Evolutionary conservation across 2,797 vertebrate genomes (phyloP).

Genomic region (Centropyge bicolor): DNA sequence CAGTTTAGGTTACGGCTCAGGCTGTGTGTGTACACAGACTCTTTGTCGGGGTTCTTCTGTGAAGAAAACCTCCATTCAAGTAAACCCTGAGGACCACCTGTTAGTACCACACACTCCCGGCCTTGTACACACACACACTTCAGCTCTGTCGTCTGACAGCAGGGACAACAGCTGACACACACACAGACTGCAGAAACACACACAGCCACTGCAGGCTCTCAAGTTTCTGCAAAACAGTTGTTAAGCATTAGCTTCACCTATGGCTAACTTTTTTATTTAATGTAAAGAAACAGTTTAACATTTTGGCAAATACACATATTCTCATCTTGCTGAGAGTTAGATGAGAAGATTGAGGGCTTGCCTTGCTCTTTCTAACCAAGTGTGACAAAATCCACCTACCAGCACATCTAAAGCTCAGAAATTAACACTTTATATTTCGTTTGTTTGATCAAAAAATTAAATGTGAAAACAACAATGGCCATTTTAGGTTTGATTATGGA

Average conservation of each 20-base stretch:
- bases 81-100: conserved; percentile 85
- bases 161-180: conserved; percentile 85
- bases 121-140: conserved; percentile 64
- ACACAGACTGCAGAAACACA: conserved; percentile 31
- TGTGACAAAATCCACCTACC: background rate
- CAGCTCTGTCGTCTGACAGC: conserved; percentile 71
- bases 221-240: conserved; percentile 77
- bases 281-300: conserved; percentile 10
- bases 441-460: background rate
- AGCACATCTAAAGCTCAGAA: background rate
- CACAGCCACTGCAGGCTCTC: conserved; percentile 72
- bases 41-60: conserved; percentile 82
- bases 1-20: conserved; percentile 81
- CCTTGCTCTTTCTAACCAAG: background rate
- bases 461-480: background rate
- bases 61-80: conserved; percentile 84
- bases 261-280: conserved; percentile 27
- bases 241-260: conserved; percentile 44
- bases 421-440: background rate
- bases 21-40: conserved; percentile 76
- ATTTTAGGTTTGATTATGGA: background rate
- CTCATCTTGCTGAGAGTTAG: background rate
- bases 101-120: conserved; percentile 77
- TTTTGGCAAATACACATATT: background rate
- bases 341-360: conserved; percentile 4